These are phyloP conservation scores for Cranoglanis bouderius DNA, from an alignment of 2,113 vertebrate genomes.

Conservation along the genomic window DNA sequence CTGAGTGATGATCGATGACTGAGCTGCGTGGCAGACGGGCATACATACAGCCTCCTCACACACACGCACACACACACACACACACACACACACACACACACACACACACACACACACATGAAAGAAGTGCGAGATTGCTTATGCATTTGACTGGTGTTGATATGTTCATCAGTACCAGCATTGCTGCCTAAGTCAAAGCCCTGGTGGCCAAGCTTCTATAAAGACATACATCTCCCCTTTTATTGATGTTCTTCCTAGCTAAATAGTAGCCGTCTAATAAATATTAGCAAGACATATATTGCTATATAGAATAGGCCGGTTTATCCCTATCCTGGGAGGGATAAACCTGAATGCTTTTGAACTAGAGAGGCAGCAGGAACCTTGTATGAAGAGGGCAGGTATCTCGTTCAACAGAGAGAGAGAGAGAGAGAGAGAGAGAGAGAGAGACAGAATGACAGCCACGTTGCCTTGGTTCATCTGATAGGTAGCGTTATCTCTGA, in stretches of 20 bases:
- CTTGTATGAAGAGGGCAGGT: slow-evolving; percentile 50
- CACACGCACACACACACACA: slow-evolving; percentile 11
- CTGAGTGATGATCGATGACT: slow-evolving; percentile 43
- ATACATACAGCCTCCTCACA: slow-evolving; percentile 16
- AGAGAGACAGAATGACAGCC: slow-evolving; percentile 61
- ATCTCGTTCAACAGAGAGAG: slow-evolving; percentile 66
- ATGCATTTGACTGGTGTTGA: not conserved
- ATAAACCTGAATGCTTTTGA: slow-evolving; percentile 32
- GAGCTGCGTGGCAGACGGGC: slow-evolving; percentile 17
- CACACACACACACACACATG: slow-evolving; percentile 9
- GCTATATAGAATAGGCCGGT: slow-evolving; percentile 21
- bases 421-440: slow-evolving; percentile 2
- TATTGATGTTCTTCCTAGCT: not conserved
- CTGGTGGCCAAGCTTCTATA: not conserved
- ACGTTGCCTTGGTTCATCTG: slow-evolving; percentile 60
- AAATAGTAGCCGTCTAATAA: not conserved
- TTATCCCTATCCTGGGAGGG: slow-evolving; percentile 6
- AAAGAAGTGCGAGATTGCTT: not conserved
- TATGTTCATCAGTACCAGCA: not conserved
- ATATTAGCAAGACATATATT: not conserved
- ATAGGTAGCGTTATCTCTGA: slow-evolving; percentile 63
- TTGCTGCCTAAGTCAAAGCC: not conserved
- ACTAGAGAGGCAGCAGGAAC: slow-evolving; percentile 51
- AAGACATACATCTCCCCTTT: not conserved
- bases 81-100: slow-evolving; percentile 17